Evolutionary conservation across 2,113 vertebrate species (phyloP).

Genomic region (rat (Rattus norvegicus)): DNA sequence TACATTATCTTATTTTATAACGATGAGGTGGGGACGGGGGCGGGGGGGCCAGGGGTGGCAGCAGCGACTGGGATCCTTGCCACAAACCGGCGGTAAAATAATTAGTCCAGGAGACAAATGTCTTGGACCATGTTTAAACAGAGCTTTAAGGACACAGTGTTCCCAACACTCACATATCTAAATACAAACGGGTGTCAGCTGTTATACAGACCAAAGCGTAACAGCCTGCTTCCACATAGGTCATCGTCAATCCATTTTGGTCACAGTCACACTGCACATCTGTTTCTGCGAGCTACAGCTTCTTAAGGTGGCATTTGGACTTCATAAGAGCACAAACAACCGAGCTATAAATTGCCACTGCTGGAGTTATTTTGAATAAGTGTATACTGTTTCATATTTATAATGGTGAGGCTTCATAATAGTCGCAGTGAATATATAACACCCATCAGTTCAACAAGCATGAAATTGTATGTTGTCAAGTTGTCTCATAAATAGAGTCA

Average conservation of each 20-base stretch:
- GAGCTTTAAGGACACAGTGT: slow-evolving; percentile 87
- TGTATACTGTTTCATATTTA: slow-evolving; percentile 91
- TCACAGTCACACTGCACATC: slow-evolving; percentile 88
- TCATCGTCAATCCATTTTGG: slow-evolving; percentile 88
- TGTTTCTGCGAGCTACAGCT: slow-evolving; percentile 86
- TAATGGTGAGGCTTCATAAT: slow-evolving; percentile 88
- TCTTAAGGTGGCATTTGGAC: slow-evolving; percentile 87
- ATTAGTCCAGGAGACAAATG: slow-evolving; percentile 85
- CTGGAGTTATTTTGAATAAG: slow-evolving; percentile 89
- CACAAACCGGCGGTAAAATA: slow-evolving; percentile 82
- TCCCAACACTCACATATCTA: slow-evolving; percentile 86
- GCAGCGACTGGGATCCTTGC: slow-evolving; percentile 28
- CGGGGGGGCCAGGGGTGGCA: not conserved
- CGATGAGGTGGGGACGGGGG: not conserved
- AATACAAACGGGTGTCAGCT: slow-evolving; percentile 91
- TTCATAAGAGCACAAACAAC: slow-evolving; percentile 84
- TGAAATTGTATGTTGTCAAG: slow-evolving; percentile 92
- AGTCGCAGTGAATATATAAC: slow-evolving; percentile 89
- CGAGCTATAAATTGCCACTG: slow-evolving; percentile 86
- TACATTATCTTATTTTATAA: slow-evolving; percentile 25
- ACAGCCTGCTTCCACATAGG: slow-evolving; percentile 85
- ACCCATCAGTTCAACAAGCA: slow-evolving; percentile 91
- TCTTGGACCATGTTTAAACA: slow-evolving; percentile 87
- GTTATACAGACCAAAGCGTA: slow-evolving; percentile 87
- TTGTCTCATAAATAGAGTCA: slow-evolving; percentile 91